A percentile compares a stretch with the other conserved stretches of the same genome.
These are phyloP conservation scores for Phataginus tricuspis DNA, from an alignment of 2,797 vertebrate species.

Conservation along the genomic window DNA sequence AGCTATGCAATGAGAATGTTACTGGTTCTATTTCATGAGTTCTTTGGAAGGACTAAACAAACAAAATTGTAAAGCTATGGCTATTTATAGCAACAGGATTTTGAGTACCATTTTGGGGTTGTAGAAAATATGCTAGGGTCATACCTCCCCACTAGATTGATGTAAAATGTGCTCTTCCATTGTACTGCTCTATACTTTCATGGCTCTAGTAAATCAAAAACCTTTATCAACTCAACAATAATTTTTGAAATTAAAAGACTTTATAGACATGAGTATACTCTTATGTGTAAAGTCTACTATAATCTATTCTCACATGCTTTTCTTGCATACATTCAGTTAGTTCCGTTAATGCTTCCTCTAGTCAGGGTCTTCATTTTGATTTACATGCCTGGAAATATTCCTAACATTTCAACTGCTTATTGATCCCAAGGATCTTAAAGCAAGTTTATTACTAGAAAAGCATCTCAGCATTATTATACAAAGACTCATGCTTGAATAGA, in stretches of 20 bases:
- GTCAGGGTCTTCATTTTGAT: slow-evolving; percentile 37
- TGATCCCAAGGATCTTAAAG: slow-evolving; percentile 1
- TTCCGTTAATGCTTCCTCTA: neutral
- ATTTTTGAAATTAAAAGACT: slow-evolving; percentile 25
- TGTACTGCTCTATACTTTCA: neutral
- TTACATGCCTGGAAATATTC: slow-evolving; percentile 33
- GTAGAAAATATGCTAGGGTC: neutral
- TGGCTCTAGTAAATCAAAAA: neutral
- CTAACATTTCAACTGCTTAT: slow-evolving; percentile 41
- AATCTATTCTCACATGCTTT: neutral
- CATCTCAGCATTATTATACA: neutral
- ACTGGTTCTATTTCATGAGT: neutral
- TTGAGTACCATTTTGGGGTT: neutral
- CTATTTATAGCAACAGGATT: neutral
- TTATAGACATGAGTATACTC: neutral
- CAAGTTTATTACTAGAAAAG: neutral
- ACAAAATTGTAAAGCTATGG: neutral
- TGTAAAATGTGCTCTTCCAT: neutral
- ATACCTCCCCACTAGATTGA: neutral
- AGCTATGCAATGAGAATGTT: neutral
- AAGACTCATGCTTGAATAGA: neutral
- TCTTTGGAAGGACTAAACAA: neutral
- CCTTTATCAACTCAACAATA: neutral
- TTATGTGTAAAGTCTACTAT: neutral
- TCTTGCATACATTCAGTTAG: neutral